A percentile compares a stretch with the other conserved stretches of the same genome.
Evolutionary conservation across 2,888 invertebrate species (phyloP).

Genomic region (Caradrina kadenii): DNA sequence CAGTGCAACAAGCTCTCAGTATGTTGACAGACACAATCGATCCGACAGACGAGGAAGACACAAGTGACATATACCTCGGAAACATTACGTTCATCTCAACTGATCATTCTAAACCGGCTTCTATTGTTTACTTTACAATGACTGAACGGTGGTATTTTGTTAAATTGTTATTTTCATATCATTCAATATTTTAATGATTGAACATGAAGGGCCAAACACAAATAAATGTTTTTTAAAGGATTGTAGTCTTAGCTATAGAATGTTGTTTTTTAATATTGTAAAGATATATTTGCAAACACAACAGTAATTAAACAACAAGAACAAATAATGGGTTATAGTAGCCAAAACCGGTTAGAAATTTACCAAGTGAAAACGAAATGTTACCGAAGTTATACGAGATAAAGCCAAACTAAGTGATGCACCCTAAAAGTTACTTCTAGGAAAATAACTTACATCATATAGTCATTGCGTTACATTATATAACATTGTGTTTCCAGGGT

Average conservation of each 20-base stretch:
- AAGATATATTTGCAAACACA: constrained; percentile 52
- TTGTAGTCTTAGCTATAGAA: constrained; percentile 6
- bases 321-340: constrained; percentile 36
- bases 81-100: constrained; percentile 54
- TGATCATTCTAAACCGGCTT: constrained; percentile 39
- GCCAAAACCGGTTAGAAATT: constrained; percentile 60
- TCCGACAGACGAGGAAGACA: constrained; percentile 82
- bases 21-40: constrained; percentile 77
- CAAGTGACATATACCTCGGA: constrained; percentile 74
- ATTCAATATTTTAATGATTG: not conserved
- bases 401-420: constrained; percentile 89
- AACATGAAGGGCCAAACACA: not conserved
- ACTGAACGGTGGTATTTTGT: not conserved
- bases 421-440: constrained; percentile 84
- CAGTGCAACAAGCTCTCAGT: constrained; percentile 77
- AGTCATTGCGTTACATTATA: constrained; percentile 76
- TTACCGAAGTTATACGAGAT: constrained; percentile 73
- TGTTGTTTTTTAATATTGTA: not conserved
- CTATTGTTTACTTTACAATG: constrained; percentile 8
- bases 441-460: constrained; percentile 78
- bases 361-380: constrained; percentile 63
- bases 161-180: constrained; percentile 3
- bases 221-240: constrained; percentile 1
- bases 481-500: constrained; percentile 75
- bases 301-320: constrained; percentile 42